Conservation (phyloP, 92 coral and sea anemone genomes). For the Palythoa caribaeorum region DNA sequence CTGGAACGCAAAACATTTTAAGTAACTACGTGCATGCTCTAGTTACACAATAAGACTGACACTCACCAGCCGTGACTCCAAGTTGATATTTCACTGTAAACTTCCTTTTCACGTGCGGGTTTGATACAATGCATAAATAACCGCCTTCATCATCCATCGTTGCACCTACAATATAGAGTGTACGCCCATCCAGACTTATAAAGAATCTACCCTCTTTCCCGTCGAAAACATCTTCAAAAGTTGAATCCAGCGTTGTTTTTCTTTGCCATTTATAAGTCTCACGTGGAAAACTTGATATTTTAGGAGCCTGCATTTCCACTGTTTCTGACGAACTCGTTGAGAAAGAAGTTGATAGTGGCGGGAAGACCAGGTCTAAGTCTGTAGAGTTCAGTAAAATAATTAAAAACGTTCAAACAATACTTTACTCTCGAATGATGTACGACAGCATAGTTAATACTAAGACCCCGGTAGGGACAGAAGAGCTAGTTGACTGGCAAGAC, state of each 20-base stretch:
- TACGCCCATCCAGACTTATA: slow-evolving; percentile 21
- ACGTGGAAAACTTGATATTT: slow-evolving; percentile 18
- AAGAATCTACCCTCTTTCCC: slow-evolving; percentile 36
- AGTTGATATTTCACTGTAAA: background rate
- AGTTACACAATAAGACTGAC: background rate
- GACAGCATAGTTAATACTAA: too few relatives aligned
- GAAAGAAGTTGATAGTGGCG: background rate
- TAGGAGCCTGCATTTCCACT: slow-evolving; percentile 29
- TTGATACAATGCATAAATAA: slow-evolving; percentile 28
- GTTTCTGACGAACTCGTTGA: slow-evolving; percentile 14
- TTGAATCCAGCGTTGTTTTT: background rate
- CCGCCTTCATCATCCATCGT: background rate
- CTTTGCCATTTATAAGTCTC: slow-evolving; percentile 40
- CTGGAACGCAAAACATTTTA: background rate
- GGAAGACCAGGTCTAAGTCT: slow-evolving; percentile 14
- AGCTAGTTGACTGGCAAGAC: too few relatives aligned
- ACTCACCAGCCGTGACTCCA: slow-evolving; percentile 20
- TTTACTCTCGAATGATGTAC: too few relatives aligned
- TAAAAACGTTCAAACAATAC: background rate
- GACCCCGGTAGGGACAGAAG: too few relatives aligned
- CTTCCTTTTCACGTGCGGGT: background rate
- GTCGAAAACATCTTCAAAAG: slow-evolving; percentile 15
- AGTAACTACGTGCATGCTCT: background rate
- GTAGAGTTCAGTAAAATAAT: background rate
- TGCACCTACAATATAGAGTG: background rate